Conservation (phyloP, 2,888 invertebrate species). For the Pharmacophagus antenor region DNA sequence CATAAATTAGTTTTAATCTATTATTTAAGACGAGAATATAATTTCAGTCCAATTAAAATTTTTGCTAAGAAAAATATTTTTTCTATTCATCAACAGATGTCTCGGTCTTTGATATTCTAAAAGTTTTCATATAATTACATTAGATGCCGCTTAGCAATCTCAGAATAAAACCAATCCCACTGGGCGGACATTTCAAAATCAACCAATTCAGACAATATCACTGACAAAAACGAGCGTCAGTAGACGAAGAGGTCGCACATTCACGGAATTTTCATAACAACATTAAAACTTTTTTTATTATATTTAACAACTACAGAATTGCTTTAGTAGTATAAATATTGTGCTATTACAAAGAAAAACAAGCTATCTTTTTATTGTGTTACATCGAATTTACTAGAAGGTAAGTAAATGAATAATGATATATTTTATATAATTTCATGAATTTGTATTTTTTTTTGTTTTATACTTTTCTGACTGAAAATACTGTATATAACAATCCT, state of each 20-base stretch:
- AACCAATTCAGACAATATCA: constrained; percentile 64
- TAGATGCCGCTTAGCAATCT: constrained; percentile 49
- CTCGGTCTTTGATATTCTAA: constrained; percentile 27
- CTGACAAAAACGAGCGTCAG: constrained; percentile 62
- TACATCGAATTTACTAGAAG: constrained; percentile 12
- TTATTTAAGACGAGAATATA: neutral
- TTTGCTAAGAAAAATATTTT: neutral
- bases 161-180: constrained; percentile 34
- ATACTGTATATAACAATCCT: no score
- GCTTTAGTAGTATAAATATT: constrained; percentile 29
- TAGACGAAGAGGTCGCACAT: constrained; percentile 39
- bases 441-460: no score
- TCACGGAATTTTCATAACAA: constrained; percentile 28
- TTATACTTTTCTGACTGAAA: neutral
- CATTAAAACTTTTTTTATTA: constrained; percentile 8
- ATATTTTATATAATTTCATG: neutral
- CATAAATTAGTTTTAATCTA: neutral
- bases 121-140: constrained; percentile 25
- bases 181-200: constrained; percentile 68
- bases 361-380: constrained; percentile 2
- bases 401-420: constrained; percentile 25
- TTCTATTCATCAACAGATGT: constrained; percentile 55
- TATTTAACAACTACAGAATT: constrained; percentile 22
- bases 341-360: constrained; percentile 11
- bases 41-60: neutral